Evolutionary conservation across 2,113 vertebrate species (phyloP).

Genomic region (Genyomyrus donnyi): DNA sequence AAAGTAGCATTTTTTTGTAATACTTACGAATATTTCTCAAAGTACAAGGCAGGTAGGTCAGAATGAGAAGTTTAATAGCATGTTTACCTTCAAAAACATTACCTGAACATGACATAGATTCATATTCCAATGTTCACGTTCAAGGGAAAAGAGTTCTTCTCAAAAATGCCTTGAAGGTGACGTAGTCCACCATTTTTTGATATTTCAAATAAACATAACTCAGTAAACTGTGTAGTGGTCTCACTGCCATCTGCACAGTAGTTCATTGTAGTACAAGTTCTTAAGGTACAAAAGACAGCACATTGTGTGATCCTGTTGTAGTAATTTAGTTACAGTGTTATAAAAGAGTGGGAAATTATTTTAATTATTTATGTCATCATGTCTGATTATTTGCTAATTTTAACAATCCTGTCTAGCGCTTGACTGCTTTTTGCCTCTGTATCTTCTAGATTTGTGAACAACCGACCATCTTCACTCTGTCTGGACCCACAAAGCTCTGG

Average conservation of each 20-base stretch:
- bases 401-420: background rate
- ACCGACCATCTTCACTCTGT: slow-evolving; percentile 82
- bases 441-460: slow-evolving; percentile 76
- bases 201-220: background rate
- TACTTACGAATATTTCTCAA: too few relatives aligned
- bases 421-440: background rate
- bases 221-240: background rate
- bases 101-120: background rate
- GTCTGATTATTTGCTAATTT: background rate
- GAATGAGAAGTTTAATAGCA: background rate
- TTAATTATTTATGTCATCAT: background rate
- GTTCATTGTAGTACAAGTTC: background rate
- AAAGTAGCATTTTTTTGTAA: background rate
- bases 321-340: background rate
- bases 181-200: background rate
- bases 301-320: background rate
- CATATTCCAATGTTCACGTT: background rate
- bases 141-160: background rate
- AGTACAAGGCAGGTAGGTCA: too few relatives aligned
- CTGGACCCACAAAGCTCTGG: slow-evolving; percentile 77
- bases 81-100: background rate
- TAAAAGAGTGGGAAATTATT: background rate
- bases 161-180: background rate
- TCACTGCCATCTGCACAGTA: background rate
- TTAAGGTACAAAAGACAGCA: background rate